Conservation (phyloP, 2,888 invertebrate genomes). For the Pseudanteris insignis region DNA sequence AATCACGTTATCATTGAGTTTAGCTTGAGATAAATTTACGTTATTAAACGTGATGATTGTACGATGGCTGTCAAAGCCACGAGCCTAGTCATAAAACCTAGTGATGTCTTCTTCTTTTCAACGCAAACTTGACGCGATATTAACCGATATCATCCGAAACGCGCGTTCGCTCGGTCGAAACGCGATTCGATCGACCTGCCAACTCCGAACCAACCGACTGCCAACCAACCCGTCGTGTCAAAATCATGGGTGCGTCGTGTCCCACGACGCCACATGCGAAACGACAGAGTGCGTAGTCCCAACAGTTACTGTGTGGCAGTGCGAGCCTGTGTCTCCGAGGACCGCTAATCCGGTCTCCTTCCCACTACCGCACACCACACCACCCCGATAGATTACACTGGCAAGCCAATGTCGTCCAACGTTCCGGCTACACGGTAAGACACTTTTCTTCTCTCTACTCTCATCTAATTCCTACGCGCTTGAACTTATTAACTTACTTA, state of each 20-base stretch:
- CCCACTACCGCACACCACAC: constrained; percentile 65
- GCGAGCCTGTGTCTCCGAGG: constrained; percentile 66
- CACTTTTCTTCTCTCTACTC: constrained; percentile 45
- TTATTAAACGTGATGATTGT: constrained; percentile 28
- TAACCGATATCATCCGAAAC: constrained; percentile 29
- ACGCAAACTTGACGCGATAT: constrained; percentile 36
- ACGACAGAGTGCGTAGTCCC: constrained; percentile 65
- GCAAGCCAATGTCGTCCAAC: constrained; percentile 63
- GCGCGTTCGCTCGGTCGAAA: constrained; percentile 63
- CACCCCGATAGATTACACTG: constrained; percentile 64
- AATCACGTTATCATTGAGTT: too few relatives aligned
- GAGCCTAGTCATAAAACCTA: constrained; percentile 21
- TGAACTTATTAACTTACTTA: constrained; percentile 30
- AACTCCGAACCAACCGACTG: constrained; percentile 51
- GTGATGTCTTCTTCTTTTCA: constrained; percentile 39
- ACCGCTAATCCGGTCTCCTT: constrained; percentile 66
- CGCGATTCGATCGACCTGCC: constrained; percentile 50
- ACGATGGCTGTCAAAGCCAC: constrained; percentile 22
- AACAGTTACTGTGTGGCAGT: constrained; percentile 66
- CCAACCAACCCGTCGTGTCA: constrained; percentile 49
- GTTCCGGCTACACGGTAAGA: constrained; percentile 63
- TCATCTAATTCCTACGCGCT: constrained; percentile 44
- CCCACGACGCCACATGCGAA: constrained; percentile 45
- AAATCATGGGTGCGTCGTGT: constrained; percentile 37
- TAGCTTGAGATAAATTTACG: too few relatives aligned